Evolutionary conservation across 37 sponge, comb jelly and placozoan genomes (phyloP).

Genomic region (Cladorhizidae sp.): DNA sequence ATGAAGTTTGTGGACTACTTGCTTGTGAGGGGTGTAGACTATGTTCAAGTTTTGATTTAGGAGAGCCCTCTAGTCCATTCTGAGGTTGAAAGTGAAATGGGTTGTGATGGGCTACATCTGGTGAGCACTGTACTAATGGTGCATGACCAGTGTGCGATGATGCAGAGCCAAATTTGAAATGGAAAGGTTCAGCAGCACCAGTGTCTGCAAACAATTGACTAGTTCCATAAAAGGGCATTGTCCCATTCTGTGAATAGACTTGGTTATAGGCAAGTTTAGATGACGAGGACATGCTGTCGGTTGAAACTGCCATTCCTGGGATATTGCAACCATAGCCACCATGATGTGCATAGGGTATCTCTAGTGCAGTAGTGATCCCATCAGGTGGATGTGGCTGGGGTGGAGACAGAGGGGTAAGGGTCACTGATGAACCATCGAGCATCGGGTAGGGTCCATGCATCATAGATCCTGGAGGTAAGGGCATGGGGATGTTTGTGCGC

Average conservation of each 20-base stretch:
- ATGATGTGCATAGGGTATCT: conserved; percentile 34
- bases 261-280: conserved; percentile 4
- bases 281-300: neutral
- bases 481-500: conserved; percentile 43
- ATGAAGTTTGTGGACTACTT: neutral
- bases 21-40: neutral
- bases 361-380: conserved; percentile 2
- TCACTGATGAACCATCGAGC: conserved; percentile 43
- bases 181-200: conserved; percentile 23
- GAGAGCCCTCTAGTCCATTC: neutral
- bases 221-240: conserved; percentile 48
- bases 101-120: neutral
- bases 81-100: conserved; percentile 32
- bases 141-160: neutral
- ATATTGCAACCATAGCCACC: neutral
- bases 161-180: conserved; percentile 43
- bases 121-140: neutral
- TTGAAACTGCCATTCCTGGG: neutral
- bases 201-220: conserved; percentile 38
- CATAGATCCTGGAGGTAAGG: conserved; percentile 31
- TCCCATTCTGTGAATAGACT: conserved; percentile 30
- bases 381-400: conserved; percentile 16
- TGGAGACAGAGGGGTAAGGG: conserved; percentile 57
- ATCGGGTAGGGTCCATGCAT: conserved; percentile 4
- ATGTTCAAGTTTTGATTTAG: neutral